Conservation (phyloP, 1,140 invertebrate species). For the Anoplophora glabripennis region DNA sequence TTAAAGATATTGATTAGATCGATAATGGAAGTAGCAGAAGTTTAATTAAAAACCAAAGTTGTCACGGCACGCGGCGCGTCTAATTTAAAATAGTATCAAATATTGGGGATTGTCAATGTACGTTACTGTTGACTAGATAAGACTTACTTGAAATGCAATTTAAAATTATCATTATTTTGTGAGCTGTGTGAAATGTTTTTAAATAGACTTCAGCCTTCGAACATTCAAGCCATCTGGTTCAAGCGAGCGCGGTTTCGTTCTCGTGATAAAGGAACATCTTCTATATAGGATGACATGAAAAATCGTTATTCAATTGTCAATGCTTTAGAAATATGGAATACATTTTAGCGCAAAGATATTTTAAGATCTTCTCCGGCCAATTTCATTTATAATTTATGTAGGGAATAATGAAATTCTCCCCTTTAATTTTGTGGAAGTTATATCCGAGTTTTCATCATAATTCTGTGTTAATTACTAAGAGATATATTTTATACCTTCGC, state of each 20-base stretch:
- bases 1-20: too few relatives aligned
- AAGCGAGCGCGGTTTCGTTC: conserved; percentile 8
- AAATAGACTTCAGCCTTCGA: conserved; percentile 22
- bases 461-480: too few relatives aligned
- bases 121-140: too few relatives aligned
- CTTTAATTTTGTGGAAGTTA: neutral
- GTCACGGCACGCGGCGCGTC: too few relatives aligned
- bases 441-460: too few relatives aligned
- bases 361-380: neutral
- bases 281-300: conserved; percentile 27
- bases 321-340: conserved; percentile 12
- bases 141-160: conserved; percentile 13
- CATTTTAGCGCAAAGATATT: conserved; percentile 6
- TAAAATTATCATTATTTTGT: conserved; percentile 22
- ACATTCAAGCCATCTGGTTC: conserved; percentile 17
- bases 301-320: conserved; percentile 28
- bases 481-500: too few relatives aligned
- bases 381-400: neutral
- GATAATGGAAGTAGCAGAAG: too few relatives aligned
- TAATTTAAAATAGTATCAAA: too few relatives aligned
- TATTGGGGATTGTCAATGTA: conserved; percentile 14
- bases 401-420: conserved; percentile 7
- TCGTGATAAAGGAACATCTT: conserved; percentile 26
- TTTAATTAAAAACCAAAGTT: too few relatives aligned
- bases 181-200: conserved; percentile 24